Evolutionary conservation across 2,113 vertebrate genomes (phyloP), one percentile per base, ranked within the genome.

Genomic region (Dromaius novaehollandiae): DNA sequence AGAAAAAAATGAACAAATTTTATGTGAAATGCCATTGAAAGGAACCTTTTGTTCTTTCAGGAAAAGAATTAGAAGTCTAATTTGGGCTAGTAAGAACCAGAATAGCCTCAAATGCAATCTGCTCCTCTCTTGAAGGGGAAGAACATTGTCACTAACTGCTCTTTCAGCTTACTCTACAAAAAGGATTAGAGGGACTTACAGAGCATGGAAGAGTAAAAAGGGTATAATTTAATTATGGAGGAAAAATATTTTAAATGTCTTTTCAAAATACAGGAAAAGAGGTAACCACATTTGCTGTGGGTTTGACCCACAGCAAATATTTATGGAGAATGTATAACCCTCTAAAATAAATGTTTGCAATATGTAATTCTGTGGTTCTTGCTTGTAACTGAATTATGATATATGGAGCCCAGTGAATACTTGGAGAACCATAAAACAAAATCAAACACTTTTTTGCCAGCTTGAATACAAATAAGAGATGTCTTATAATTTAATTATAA

Each of bases 281-380:
- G 8, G 70, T 48, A 68, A 64, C 7, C 9, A 65, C n/a, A n/a
- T n/a, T n/a, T n/a, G 2, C 65, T 80, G 40, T 88, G 63, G 69
- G 30, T 71, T 83, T 85, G 38, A 86, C 32, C 14, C 44, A 38
- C 8, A 40, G 76, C 21, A 96, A 85, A 74, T 82, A 93, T 95
- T 91, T 80, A 73, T 58, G 36, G 15, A 74, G 19, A 89, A 74
- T n/a, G 3, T 20, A 51, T 78, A 78, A 36, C 7, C 8, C 69
- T 82, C 38, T 86, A 87, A 94, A 96, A 84, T n/a, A 76, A 94
- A 65, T 32, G 16, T 70, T 83, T 64, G 30, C 71, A 42, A 84
- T 94, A 77, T 46, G n/a, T 84, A 90, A 76, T 88, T 91, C 69
- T 53, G 13, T 95, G 40, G 26, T 84, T 93, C 46, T 75, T 97